Evolutionary conservation across 92 coral and sea anemone species (phyloP), one percentile per base, ranked within the genome.

Genomic region (Galaxea fascicularis): DNA sequence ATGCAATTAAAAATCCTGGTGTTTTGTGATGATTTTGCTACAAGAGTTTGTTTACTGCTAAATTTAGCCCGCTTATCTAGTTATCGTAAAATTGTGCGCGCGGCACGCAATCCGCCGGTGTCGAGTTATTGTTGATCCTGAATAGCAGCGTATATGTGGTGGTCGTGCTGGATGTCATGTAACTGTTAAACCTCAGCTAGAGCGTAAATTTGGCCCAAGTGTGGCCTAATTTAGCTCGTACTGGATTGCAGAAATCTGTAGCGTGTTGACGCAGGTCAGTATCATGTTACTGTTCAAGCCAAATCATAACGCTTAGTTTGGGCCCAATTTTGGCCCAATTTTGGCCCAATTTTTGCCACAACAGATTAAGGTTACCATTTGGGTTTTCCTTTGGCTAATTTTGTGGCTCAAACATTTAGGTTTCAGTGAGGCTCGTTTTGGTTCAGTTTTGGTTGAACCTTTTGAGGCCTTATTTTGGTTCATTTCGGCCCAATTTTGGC

Each of bases 281-380:
- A 15, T 54, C 22, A 22, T 1, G 1, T 54, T 18, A 65, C 16
- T 13, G 8, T 26, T 22, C 31, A 25, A 5, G 8, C 31, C 0
- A 65, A 65, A 65, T 65, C 1, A 22, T 65, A 6, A 6, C 41
- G 41, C n/a, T n/a, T 35, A 35, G 6, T 35, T 35, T 4, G 4
- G 70, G 70, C 70, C 70, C 70, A 65, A 65, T 65, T 65, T 65
- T 65, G 70, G 70, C 70, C 70, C 35, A 65, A 1, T 26, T n/a
- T n/a, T n/a, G n/a, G n/a, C n/a, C n/a, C n/a, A n/a, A n/a, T n/a
- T n/a, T 65, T 65, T 65, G 60, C 21, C 2, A 2, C 54, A 49
- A 0, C 10, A 14, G 17, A 10, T 2, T 49, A 49, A 49, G 54
- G 54, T 49, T 49, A 0, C 54, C 54, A 49, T 49, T 2, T 8